Evolutionary conservation across 2,113 vertebrate species (phyloP), one percentile per base, ranked within the genome.

Genomic region (Lipophrys pholis): DNA sequence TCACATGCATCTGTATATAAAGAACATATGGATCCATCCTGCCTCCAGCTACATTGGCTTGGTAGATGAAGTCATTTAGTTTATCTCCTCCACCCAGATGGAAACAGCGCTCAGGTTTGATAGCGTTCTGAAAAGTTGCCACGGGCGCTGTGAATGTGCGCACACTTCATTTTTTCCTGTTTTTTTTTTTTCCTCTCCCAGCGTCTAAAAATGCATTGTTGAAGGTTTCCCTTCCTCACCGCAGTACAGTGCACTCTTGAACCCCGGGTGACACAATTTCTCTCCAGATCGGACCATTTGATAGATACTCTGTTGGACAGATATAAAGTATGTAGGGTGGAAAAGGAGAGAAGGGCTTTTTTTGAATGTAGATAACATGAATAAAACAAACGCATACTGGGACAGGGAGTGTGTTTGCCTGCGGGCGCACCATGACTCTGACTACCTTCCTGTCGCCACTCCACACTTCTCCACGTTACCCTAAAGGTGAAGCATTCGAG

Each of bases 401-500:
- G 74, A 66, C 84, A 73, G 53, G 21, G 51, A 81, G 78, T 2
- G 69, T 70, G 84, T 80, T 77, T 6, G 85, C 87, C 85, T 57
- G 12, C 12, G 14, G 84, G 76, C 42, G 2, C 60, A 14, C 79
- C 8, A 56, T 78, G 82, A 85, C 78, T 81, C 66, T 10, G 48
- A 54, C 73, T 85, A 78, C 84, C 74, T 73, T 71, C 64, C 78
- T 52, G 56, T 73, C 38, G 55, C 57, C 48, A 12, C 59, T 39
- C 70, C 48, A 51, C 78, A 73, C 78, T 82, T 71, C 57, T 30
- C 58, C 62, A 66, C 68, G 69, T 66, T 68, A 63, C 57, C 81
- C 82, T 63, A 50, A 71, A 84, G 81, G 86, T 90, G 81, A 88
- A 87, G 82, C 76, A 69, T 75, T 69, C 76, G 78, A 85, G 76